Evolutionary conservation across 2,797 vertebrate species (phyloP).

Genomic region (Crocodylus rhombifer): DNA sequence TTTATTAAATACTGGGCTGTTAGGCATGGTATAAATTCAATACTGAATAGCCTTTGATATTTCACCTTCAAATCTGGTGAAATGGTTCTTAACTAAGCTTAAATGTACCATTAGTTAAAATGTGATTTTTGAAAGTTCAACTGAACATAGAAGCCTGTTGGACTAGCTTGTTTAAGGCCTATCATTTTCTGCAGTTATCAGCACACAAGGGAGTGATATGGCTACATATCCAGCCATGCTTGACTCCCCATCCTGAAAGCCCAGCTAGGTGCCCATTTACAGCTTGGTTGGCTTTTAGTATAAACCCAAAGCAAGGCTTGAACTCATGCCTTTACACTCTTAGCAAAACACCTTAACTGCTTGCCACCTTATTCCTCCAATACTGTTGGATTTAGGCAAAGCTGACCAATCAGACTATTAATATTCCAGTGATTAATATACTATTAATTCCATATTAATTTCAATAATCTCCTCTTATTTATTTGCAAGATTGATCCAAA

Average conservation of each 20-base stretch:
- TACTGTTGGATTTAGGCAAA: background rate
- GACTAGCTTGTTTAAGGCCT: too few relatives aligned
- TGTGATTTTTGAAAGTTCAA: too few relatives aligned
- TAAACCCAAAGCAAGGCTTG: too few relatives aligned
- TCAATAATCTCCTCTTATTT: background rate
- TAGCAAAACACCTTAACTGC: background rate
- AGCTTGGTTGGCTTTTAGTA: too few relatives aligned
- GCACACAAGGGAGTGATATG: too few relatives aligned
- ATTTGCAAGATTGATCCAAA: conserved; percentile 1
- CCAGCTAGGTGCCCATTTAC: too few relatives aligned
- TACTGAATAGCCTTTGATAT: background rate
- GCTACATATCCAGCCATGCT: too few relatives aligned
- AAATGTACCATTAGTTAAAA: background rate
- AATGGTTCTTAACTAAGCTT: background rate
- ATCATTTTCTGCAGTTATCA: too few relatives aligned
- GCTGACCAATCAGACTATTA: background rate
- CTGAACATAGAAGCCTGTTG: too few relatives aligned
- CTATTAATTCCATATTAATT: background rate
- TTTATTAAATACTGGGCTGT: background rate
- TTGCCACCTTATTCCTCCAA: background rate
- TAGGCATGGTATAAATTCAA: background rate
- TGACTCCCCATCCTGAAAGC: too few relatives aligned
- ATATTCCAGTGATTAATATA: background rate
- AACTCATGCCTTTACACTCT: background rate
- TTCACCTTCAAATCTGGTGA: background rate